Percentiles rank a stretch among this genome's conserved stretches.
phyloP scores from a whole-genome alignment of 2,888 invertebrate species.

The Drosophila nigricruria region DNA sequence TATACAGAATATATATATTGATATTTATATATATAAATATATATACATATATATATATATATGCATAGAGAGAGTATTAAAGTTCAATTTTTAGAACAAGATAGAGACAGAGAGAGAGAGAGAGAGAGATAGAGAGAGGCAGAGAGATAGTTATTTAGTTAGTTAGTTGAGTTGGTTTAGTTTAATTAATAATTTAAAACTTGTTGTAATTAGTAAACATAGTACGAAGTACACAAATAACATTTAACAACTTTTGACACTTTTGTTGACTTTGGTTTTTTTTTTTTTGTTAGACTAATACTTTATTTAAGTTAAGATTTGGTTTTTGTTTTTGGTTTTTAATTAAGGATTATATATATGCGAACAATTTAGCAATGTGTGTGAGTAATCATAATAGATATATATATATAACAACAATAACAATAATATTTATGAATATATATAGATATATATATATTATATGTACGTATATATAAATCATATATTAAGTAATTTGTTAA shows the following conservation, averaged over 20 bases:
- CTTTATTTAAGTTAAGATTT: conserved; percentile 73
- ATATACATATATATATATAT: neutral
- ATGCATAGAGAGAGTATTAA: conserved; percentile 46
- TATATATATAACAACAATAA: conserved; percentile 81
- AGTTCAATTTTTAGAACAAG: conserved; percentile 68
- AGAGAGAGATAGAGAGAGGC: conserved; percentile 35
- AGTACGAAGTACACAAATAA: conserved; percentile 82
- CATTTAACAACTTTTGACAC: conserved; percentile 80
- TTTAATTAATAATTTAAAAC: conserved; percentile 72
- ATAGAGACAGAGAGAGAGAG: conserved; percentile 36
- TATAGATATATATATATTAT: conserved; percentile 81
- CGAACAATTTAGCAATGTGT: conserved; percentile 82
- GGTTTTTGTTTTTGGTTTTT: conserved; percentile 56
- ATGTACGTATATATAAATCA: conserved; percentile 83
- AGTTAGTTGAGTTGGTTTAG: conserved; percentile 67
- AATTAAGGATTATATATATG: conserved; percentile 78
- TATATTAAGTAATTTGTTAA: conserved; percentile 79
- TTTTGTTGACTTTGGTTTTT: conserved; percentile 63
- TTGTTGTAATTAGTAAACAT: conserved; percentile 80
- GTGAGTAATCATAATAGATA: conserved; percentile 81
- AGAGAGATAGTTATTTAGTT: conserved; percentile 19
- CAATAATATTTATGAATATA: conserved; percentile 82
- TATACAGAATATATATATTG: neutral
- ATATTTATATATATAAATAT: neutral
- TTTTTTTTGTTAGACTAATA: conserved; percentile 70